Percentiles rank a stretch among this genome's conserved stretches.
phyloP scores from a whole-genome alignment of 2,888 invertebrate species.

The Oxystoma pomonae region DNA sequence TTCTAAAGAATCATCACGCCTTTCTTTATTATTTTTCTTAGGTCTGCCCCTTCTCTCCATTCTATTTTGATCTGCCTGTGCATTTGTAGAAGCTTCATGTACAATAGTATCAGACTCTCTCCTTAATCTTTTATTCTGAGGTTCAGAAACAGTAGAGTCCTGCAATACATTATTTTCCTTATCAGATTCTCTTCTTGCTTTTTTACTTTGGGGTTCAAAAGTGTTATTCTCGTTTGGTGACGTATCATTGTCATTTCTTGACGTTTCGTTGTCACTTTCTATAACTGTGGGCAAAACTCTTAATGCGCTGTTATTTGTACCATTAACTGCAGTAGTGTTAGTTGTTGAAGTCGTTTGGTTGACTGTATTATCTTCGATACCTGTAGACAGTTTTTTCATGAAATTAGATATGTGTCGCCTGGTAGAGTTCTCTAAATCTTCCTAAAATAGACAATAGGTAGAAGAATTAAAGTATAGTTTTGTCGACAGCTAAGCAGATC shows the following conservation, averaged over 20 bases:
- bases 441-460: neutral
- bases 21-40: neutral
- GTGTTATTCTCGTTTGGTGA: too few species aligned
- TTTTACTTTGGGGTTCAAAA: neutral
- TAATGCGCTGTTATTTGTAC: neutral
- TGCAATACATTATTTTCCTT: neutral
- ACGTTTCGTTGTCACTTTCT: neutral
- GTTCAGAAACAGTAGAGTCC: neutral
- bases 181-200: neutral
- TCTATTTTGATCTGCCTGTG: neutral
- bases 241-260: neutral
- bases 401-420: neutral
- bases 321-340: neutral
- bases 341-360: neutral
- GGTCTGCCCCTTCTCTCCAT: neutral
- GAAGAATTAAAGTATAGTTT: neutral
- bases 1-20: neutral
- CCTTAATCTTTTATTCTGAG: neutral
- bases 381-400: neutral
- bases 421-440: neutral
- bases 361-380: neutral
- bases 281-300: neutral
- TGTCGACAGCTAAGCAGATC: too few species aligned
- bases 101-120: neutral
- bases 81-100: neutral